Base-by-base conservation (phyloP, 2,797 vertebrate genomes). In the Pyrrhura leucotis region DNA sequence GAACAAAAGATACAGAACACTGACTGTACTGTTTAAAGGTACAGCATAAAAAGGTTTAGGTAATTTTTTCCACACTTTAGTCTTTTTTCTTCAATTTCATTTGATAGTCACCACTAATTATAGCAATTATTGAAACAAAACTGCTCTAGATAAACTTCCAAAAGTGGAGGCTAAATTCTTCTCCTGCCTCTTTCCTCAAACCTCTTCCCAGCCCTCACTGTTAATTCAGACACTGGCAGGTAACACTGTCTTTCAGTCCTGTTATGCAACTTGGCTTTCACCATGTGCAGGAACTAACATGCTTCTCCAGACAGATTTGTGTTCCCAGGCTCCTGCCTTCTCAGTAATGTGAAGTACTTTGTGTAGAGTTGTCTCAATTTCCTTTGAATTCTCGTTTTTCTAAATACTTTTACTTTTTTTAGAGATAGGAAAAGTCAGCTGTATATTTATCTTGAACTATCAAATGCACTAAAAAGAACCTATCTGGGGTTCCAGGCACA, bases 381-480 rank as follows among this genome's bases (percentile, higher is more conserved):
- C 91, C 75, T 68, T 85, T 66, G 61, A 94, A 96, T 86, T 23
- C 29, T 16, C 2, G 0, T 61, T 96, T 94, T 95, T 88, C 83
- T 85, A 77, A 91, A 87, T 74, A 85, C 48, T 84, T 86, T 31
- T 72, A 88, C 83, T 83, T 91, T 75, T 85, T 91, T 81, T 47
- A 67, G 54, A 78, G 85, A 92, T 76, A 94, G 78, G 53, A 91
- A 84, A 81, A 93, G 44, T 69, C 76, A 39, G 82, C 48, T 93
- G 76, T 90, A 42, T 96, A 94, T 96, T 96, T 91, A 93, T 86
- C 54, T 76, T 85, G 73, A 93, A 39, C 50, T 86, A 80, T 63
- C 76, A 93, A 95, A 69, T 8, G 5, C 31, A 59, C 39, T 96
- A 69, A 63, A 95, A 94, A 67, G 62, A 88, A 40, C 67, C n/a